Evolutionary conservation across 1,140 invertebrate genomes (phyloP), one percentile per base, ranked within the genome.

Genomic region (Stegodyphus dumicola): DNA sequence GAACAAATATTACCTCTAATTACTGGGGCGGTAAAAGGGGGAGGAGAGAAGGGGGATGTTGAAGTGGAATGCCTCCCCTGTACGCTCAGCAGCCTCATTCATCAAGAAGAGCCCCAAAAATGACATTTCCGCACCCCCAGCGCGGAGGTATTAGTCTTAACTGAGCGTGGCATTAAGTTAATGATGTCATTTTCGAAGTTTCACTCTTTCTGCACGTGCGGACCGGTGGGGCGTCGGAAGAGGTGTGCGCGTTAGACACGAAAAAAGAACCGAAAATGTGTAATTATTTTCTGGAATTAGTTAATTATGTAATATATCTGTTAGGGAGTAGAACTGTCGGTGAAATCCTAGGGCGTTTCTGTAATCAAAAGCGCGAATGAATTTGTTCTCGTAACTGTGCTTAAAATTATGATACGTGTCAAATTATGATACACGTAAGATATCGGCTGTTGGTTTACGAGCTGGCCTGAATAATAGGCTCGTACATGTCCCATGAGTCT

Each of bases 1-100:
- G 77, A 78, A 78, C 77, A 78, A 78, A 78, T 78, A 78, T 78
- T 78, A 78, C 77, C 65, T 78, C 77, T 78, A 78, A 78, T 78
- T 78, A 78, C 77, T 56, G 64, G n/a, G 65, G 77, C 49, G 77
- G 77, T 52, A 49, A 6, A 18, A 3, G 13, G 33, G 18, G 65
- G 65, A 18, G 52, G 65, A 52, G 49, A 51, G 33, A 13, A 49
- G 13, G 18, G 48, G 48, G 33, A 11, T 71, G 6, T 48, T 10
- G 33, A 11, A 9, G 6, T 11, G n/a, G 6, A 18, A n/a, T 56
- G 49, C 77, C 65, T 48, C 18, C 33, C 74, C 56, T 15, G 6
- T 33, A 18, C 75, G 56, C 56, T 49, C 48, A 15, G 33, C 48
- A 49, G 65, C 66, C 75, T 66, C 75, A 78, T 78, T 78, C 77